Base-by-base conservation (phyloP, 2,113 vertebrate genomes). In the Pteronura brasiliensis region DNA sequence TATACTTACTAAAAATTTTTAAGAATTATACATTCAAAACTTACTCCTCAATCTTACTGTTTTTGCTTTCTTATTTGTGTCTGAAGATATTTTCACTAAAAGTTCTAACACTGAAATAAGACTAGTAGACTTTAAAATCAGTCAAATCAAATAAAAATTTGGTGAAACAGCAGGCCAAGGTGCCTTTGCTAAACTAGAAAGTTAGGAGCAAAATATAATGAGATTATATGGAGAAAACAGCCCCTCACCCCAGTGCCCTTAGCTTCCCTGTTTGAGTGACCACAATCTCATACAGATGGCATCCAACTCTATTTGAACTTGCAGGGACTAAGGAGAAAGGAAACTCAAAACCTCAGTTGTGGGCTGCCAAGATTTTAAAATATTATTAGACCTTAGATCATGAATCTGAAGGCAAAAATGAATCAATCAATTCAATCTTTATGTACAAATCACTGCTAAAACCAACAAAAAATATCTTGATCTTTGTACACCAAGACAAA, bases 401-500 rank as follows among this genome's bases (percentile, higher is more conserved):
- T 98, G 97, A 98, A 97, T 97, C 93, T 97, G 92, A 96, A 96
- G 88, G 93, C 82, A 97, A 97, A 97, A 98, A 97, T 96, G 96
- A 98, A 98, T 96, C 95, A 98, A 97, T 97, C 97, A 92, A 90
- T 85, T 97, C 97, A 95, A 82, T 93, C 82, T 96, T 96, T 97
- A 96, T 96, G 94, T 97, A 94, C 95, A 98, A 97, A 98, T 98
- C 84, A 97, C 72, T 94, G 65, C 93, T 96, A 97, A 98, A 98
- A 97, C 94, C 95, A 97, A 97, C 90, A 96, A 96, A 97, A 97
- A 95, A 93, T 67, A 96, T 85, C 71, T 92, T 97, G 90, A 97
- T 98, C 93, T 96, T 94, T 95, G 85, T 86, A 96, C 14, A 96
- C 18, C 61, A 96, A 93, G 80, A 98, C 92, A 96, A 97, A 97